phyloP scores from a whole-genome alignment of 2,888 invertebrate genomes.

The Drepana falcataria region DNA sequence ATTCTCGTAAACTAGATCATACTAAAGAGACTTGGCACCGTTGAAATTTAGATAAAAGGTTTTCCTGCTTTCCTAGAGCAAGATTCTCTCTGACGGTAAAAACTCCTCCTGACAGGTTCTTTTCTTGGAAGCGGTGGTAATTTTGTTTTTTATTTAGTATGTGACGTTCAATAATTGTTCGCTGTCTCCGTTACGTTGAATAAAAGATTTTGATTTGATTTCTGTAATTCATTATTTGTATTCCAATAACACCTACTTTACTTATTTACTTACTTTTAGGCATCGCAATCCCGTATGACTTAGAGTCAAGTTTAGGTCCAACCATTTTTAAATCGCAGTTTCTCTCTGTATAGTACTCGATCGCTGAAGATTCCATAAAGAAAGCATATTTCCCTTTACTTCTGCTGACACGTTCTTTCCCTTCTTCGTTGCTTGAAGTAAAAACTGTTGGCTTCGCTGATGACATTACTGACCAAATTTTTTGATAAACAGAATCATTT shows the following conservation, averaged over 20 bases:
- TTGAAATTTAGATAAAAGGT: too few species aligned
- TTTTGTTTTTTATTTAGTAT: too few species aligned
- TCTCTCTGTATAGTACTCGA: constrained; percentile 92
- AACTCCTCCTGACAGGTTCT: too few species aligned
- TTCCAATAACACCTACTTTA: background rate
- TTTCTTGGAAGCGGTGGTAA: too few species aligned
- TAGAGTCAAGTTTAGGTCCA: constrained; percentile 89
- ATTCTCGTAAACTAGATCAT: too few species aligned
- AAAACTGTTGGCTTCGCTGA: constrained; percentile 89
- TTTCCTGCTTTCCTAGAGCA: too few species aligned
- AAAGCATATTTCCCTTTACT: constrained; percentile 91
- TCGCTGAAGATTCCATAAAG: constrained; percentile 96
- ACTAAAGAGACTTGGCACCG: too few species aligned
- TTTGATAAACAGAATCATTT: constrained; percentile 89
- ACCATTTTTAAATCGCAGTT: constrained; percentile 89
- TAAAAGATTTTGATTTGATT: too few species aligned
- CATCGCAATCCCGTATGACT: constrained; percentile 90
- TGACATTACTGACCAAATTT: constrained; percentile 95
- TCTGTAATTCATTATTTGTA: too few species aligned
- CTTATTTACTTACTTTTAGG: constrained; percentile 82
- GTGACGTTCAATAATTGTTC: too few species aligned
- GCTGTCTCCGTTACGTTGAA: too few species aligned
- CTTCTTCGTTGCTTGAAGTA: constrained; percentile 87
- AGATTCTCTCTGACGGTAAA: too few species aligned
- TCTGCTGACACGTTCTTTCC: constrained; percentile 87